Evolutionary conservation across 2,888 invertebrate genomes (phyloP), one percentile per base, ranked within the genome.

Genomic region (Drosophila diplacantha): DNA sequence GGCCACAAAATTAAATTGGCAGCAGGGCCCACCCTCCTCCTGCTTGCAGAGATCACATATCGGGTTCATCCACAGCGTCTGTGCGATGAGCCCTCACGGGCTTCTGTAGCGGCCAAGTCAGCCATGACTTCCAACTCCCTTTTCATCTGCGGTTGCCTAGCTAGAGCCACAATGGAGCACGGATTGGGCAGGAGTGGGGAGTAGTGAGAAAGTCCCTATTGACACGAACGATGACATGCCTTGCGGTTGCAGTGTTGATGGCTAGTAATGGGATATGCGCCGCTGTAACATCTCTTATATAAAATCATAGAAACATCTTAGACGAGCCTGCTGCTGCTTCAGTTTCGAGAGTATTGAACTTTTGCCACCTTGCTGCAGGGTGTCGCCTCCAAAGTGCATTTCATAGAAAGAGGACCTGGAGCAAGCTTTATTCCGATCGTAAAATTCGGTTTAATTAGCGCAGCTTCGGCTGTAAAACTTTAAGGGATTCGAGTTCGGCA

Each of bases 31-130:
- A 11, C 5, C 38, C 18, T 44, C 4, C 39, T 24, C n/a, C 39
- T 24, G 9, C 39, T n/a, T 1, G 14, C 18, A 9, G 50, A 44
- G 55, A 72, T 79, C 69, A 59, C 54, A 74, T 75, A 75, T 80
- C 75, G 72, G 75, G 75, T 72, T 79, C 75, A 76, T 79, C 71
- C 71, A 71, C 71, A 70, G 55, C 52, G n/a, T 44, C 39, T 7
- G 20, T 38, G 20, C 35, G 22, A 29, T 38, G 49, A 46, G 43
- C 50, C 52, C 59, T 58, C 26, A 60, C 64, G 64, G 73, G 72
- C 67, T 73, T 76, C 64, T 26, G 34, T n/a, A 31, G 18, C 34
- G n/a, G 6, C 32, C 37, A 29, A 62, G 47, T 47, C 55, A 61
- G n/a, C 49, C 55, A 14, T 31, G 47, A 52, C 52, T 62, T 20